phyloP scores from a whole-genome alignment of 1,140 invertebrate species.

The Macrosteles quadrilineatus region DNA sequence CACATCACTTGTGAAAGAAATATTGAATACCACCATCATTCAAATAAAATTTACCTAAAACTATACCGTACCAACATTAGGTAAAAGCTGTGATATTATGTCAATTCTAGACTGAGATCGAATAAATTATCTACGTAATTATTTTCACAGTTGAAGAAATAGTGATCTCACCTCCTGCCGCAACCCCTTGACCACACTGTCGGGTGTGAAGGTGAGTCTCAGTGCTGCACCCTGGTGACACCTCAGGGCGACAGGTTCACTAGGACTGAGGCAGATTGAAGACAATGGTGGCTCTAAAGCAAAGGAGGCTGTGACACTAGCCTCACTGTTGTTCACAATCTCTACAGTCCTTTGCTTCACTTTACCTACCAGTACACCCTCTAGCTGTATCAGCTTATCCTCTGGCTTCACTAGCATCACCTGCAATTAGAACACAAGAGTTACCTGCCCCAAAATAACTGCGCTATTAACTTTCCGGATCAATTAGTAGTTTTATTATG shows the following conservation, averaged over 20 bases:
- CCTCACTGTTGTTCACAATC: neutral
- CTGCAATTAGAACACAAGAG: neutral
- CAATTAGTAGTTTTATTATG: too few species aligned
- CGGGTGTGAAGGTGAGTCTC: neutral
- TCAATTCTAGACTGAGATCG: too few species aligned
- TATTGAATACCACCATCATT: too few species aligned
- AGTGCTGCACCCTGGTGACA: neutral
- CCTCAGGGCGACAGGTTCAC: neutral
- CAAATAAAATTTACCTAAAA: too few species aligned
- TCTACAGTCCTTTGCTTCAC: neutral
- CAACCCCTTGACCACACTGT: neutral
- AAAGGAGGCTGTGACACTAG: neutral
- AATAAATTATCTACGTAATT: too few species aligned
- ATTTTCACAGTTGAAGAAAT: too few species aligned
- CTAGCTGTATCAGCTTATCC: neutral
- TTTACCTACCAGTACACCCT: neutral
- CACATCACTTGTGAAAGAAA: too few species aligned
- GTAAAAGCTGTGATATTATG: too few species aligned
- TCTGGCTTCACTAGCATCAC: neutral
- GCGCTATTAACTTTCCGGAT: too few species aligned
- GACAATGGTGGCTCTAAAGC: neutral
- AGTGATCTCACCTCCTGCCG: neutral
- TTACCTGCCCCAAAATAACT: neutral
- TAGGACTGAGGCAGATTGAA: neutral
- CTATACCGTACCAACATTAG: too few species aligned